Evolutionary conservation across 2,888 invertebrate species (phyloP), one percentile per base, ranked within the genome.

Genomic region (Eupithecia subumbrata): DNA sequence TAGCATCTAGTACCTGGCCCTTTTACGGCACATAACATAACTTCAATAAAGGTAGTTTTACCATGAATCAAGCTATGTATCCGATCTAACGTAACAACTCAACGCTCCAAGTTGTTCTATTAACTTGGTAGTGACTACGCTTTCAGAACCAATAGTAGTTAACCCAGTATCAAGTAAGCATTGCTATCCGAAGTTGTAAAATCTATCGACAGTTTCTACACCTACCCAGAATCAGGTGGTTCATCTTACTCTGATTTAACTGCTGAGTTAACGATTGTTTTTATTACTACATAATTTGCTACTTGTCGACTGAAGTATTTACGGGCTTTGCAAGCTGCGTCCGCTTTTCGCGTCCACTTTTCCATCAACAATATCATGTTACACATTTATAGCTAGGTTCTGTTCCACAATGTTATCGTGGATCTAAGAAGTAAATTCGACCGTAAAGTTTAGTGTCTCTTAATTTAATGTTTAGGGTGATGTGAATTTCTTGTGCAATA

Each of bases 201-300:
- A 60, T 16, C 67, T 67, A 14, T 67, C 16, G n/a, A 37, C 68
- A 63, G 45, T 43, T 43, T 34, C 37, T 63, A 56, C 72, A 48
- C 18, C 40, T 69, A n/a, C 34, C 45, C 56, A 43, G 43, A 72
- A 52, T 48, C n/a, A 75, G 64, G 34, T 66, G 66, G 43, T 63
- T 67, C 25, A 34, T 14, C n/a, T 70, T 68, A 48, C 71, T 70
- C 12, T 11, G 56, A 48, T 75, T 72, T 72, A 69, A 72, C 76
- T 73, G 67, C 67, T 30, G 37, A 37, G n/a, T 73, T 73, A 43
- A 73, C 70, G 72, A 73, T 71, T 70, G 30, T 56, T 66, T 63
- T 73, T 70, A 70, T 22, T 37, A 25, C 60, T 69, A 60, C 60
- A 60, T 73, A 69, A 66, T 72, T 75, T 69, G 68, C 72, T n/a